Base-by-base conservation (phyloP, 2,888 invertebrate species). In the Catocala nupta region DNA sequence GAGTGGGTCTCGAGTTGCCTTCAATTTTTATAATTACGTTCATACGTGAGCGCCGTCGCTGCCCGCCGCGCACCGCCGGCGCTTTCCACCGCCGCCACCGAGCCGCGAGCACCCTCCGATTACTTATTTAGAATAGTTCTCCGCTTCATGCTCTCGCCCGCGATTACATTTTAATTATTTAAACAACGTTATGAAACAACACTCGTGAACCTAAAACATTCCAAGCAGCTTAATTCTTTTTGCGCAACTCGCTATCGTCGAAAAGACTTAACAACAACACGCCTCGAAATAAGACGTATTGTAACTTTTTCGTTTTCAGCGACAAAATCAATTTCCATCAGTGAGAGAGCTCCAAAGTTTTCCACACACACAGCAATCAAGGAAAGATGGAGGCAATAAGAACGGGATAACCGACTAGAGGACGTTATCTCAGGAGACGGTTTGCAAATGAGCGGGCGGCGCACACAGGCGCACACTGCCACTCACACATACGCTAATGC, bases 1-100 rank as follows among this genome's bases (percentile, higher is more conserved):
- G 89, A 90, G 89, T 78, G 89, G 88, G 84, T 86, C 87, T 85
- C 83, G 82, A 90, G 88, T 88, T 91, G 91, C 90, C 92, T 94
- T 91, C 92, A 92, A 93, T 93, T 94, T 94, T 94, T 93, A 93
- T 93, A 94, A 94, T 93, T 94, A 93, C 93, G 93, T 93, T 93
- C 94, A 93, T 93, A 93, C 93, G 96, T 96, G 90, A 97, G 95
- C 89, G 95, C 88, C 67, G 71, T 63, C 62, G 68, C 68, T 63
- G 66, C 68, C 64, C 80, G 93, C 72, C 69, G 73, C 68, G 60
- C 75, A 67, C 67, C 71, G 63, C 68, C 83, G 77, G 73, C 80
- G 75, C 76, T 65, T 70, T 71, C 70, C 73, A 70, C 59, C 75
- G 71, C 68, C 94, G 63, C 85, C 82, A 57, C 68, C 55, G 59